These are phyloP conservation scores for Atta cephalotes DNA, from an alignment of 1,140 invertebrate species.

Conservation along the genomic window DNA sequence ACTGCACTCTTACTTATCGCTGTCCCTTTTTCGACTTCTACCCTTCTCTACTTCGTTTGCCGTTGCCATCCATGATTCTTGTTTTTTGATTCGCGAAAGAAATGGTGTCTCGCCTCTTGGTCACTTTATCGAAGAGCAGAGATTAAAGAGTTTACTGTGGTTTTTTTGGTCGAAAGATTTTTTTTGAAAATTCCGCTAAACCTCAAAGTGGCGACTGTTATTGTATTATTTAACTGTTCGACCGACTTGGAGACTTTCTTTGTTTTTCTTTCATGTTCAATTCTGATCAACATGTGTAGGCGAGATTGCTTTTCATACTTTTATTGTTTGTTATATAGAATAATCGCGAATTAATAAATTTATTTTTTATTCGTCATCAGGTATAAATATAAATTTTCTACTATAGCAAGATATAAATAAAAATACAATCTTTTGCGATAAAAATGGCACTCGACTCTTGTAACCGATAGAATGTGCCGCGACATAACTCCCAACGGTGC, in stretches of 20 bases:
- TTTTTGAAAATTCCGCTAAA: neutral
- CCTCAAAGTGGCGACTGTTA: neutral
- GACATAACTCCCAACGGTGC: slow-evolving; percentile 27
- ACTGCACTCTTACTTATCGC: slow-evolving; percentile 66
- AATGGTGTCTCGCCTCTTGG: slow-evolving; percentile 27
- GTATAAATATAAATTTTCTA: neutral
- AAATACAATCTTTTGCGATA: slow-evolving; percentile 5
- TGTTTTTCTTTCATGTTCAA: neutral
- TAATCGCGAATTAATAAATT: neutral
- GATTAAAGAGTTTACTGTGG: slow-evolving; percentile 45
- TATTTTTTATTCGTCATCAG: neutral
- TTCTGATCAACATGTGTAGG: neutral
- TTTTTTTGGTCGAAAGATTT: slow-evolving; percentile 25
- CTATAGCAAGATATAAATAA: slow-evolving; percentile 1
- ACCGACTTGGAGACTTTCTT: neutral
- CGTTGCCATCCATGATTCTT: neutral
- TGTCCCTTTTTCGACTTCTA: slow-evolving; percentile 46
- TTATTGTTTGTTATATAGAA: neutral
- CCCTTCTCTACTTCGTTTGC: slow-evolving; percentile 15
- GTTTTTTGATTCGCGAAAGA: slow-evolving; percentile 59
- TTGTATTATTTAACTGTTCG: neutral
- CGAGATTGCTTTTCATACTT: neutral
- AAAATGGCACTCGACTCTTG: slow-evolving; percentile 23
- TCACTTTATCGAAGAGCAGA: slow-evolving; percentile 49
- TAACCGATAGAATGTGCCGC: slow-evolving; percentile 26